Evolutionary conservation across 1,140 invertebrate genomes (phyloP).

Genomic region (Bombus ignitus): DNA sequence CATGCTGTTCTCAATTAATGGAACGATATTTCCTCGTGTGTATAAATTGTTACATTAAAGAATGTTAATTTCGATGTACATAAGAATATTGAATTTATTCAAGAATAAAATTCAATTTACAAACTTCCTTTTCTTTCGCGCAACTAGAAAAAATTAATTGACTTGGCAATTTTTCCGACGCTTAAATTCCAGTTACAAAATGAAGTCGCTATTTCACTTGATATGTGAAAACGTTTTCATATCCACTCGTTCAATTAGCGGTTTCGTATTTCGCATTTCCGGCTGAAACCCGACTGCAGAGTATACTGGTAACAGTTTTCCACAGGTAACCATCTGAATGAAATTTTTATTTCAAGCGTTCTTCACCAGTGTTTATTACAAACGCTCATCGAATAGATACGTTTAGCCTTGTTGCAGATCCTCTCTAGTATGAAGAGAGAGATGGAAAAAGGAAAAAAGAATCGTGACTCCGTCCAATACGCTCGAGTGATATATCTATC

Average conservation of each 20-base stretch:
- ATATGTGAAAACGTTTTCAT: background rate
- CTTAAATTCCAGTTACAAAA: background rate
- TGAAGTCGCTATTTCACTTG: background rate
- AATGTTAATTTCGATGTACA: no score
- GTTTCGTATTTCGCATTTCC: background rate
- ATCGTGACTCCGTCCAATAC: background rate
- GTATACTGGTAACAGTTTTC: background rate
- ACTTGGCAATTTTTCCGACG: background rate
- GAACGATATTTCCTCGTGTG: background rate
- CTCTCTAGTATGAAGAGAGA: constrained; percentile 6
- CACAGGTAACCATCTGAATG: constrained; percentile 9
- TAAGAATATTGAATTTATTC: background rate
- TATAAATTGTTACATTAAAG: background rate
- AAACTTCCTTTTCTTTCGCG: background rate
- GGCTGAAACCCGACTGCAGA: background rate
- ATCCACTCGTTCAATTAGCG: background rate
- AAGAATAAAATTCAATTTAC: background rate
- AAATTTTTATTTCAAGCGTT: constrained; percentile 31
- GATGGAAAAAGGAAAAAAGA: background rate
- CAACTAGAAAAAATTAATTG: background rate
- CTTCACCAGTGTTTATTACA: constrained; percentile 43
- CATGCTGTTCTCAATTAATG: background rate
- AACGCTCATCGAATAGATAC: constrained; percentile 49
- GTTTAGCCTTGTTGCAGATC: constrained; percentile 32
- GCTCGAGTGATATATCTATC: constrained; percentile 37